Base-by-base conservation (phyloP, 2,797 vertebrate genomes). In the Malacoctenus gilli region DNA sequence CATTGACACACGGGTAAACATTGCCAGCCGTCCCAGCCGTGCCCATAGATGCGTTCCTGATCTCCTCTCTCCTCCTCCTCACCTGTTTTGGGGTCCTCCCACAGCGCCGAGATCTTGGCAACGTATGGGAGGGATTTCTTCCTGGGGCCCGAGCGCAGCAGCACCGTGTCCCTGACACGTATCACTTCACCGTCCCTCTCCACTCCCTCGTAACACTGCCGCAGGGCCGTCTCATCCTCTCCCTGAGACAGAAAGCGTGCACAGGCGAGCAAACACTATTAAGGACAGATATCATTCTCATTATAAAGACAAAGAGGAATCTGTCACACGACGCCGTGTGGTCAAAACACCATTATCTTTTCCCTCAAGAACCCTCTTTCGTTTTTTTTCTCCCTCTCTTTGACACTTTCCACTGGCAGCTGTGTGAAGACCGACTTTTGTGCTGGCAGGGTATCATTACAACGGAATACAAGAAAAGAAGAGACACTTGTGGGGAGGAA, bases 71-170 rank as follows among this genome's bases (percentile, higher is more conserved):
- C 34, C 0, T 16, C 44, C 40, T 13, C 5, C 12, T 14, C 89
- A 98, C 97, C 97, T 89, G 96, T 95, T 85, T 95, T 96, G 11
- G 96, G 96, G 76, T 99, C 96, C 70, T 98, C 95, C 97, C 97
- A 99, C 70, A 99, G 92, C 0, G 96, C 93, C 0, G 97, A 99
- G 83, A 99, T 98, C 89, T 99, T 99, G 51, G 97, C 97, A 31
- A 99, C 96, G 1, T 97, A 99, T 1, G 97, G 97, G 83, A 97
- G 94, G 5, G 97, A 95, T 13, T 98, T 98, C 90, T 97, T 98
- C 57, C 95, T 92, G 20, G 96, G 96, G 48, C 97, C 97, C 0
- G 97, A 99, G 71, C 97, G 94, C 48, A 99, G 86, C 57, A 99
- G 94, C 81, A 99, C 97, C 0, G 96, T 98, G 82, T 99, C 97